Base-by-base conservation (phyloP, 2,888 invertebrate species). In the Horisme vitalbata region DNA sequence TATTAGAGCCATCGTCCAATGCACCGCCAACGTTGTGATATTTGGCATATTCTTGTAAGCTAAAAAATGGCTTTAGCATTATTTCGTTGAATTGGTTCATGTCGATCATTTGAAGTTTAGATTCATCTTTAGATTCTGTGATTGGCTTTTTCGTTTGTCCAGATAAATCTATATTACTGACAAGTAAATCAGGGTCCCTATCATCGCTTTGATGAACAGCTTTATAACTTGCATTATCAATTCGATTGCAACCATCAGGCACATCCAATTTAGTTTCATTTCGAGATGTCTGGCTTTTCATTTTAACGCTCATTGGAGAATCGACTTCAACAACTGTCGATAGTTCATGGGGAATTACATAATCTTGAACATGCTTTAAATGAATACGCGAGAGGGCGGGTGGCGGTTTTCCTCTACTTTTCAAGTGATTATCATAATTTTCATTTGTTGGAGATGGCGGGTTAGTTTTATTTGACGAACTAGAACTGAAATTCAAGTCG, bases 281-380 rank as follows among this genome's bases (percentile, higher is more conserved):
- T 9, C 65, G 70, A 6, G 77, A 70, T 11, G 78, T 70, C 31
- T 73, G 71, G 38, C 60, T 79, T 68, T 79, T 83, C 11, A 83
- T 52, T 72, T 81, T 84, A 0, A 87, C 79, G 41, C 93, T 92
- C 58, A 90, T 91, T 0, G 93, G 93, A 0, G 93, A 93, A 56
- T 94, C 94, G 2, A 93, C 92, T 76, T 94, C 94, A 0, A 92
- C 76, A 28, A 94, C 94, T 1, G 93, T 93, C 4, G 94, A 94
- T 28, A 94, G 74, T 69, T 94, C 93, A 61, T 93, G 93, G 0
- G 90, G 89, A 36, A 78, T 56, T n/a, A 83, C 50, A 43, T 62
- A 55, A 24, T 82, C 84, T 49, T 78, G 71, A 1, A 63, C 69
- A 48, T 74, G 65, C 68, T 82, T 89, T 33, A 86, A 70, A 65